Base-by-base conservation (phyloP, 2,113 vertebrate genomes). In the Gadus chalcogrammus region DNA sequence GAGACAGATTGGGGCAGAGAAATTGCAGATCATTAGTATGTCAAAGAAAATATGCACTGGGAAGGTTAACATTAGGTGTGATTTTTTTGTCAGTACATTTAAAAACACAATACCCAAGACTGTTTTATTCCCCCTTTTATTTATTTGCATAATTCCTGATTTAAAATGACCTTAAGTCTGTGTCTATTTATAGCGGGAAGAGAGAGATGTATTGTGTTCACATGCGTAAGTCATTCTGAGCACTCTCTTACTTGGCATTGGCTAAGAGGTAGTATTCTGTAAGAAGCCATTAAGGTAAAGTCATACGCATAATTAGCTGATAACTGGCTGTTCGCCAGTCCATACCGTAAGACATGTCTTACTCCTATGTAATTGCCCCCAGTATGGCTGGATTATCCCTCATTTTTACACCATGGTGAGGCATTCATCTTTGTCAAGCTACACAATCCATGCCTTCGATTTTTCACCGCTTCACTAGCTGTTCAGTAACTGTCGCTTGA, bases 271-370 rank as follows among this genome's bases (percentile, higher is more conserved):
- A 64, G 55, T 75, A 22, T 80, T 69, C 76, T 72, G 72, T 68
- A 79, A 61, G 70, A 81, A 80, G 73, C 77, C 75, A 88, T 89
- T 84, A 85, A 64, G 65, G 48, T 20, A 61, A 5, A 80, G 76
- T 81, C 75, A 81, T 84, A 75, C 78, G 24, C 72, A 77, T 86
- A 85, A 88, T 89, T 86, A 85, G 73, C 68, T 74, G 15, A 74
- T 78, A 83, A 86, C 77, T 85, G 73, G 77, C 72, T 73, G 68
- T 56, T 79, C 68, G 79, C 76, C 70, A 66, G 13, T 52, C 76
- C 13, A n/a, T 58, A 58, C 55, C 42, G 78, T 60, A 56, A 74
- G 72, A 78, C 77, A 76, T 72, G 69, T 83, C 79, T 83, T 80
- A 76, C 83, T 84, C 74, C 76, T 79, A 65, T 72, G 73, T 85